A percentile compares a stretch with the other conserved stretches of the same genome.
Conservation (phyloP, 2,113 vertebrate genomes). For the Anolis carolinensis region DNA sequence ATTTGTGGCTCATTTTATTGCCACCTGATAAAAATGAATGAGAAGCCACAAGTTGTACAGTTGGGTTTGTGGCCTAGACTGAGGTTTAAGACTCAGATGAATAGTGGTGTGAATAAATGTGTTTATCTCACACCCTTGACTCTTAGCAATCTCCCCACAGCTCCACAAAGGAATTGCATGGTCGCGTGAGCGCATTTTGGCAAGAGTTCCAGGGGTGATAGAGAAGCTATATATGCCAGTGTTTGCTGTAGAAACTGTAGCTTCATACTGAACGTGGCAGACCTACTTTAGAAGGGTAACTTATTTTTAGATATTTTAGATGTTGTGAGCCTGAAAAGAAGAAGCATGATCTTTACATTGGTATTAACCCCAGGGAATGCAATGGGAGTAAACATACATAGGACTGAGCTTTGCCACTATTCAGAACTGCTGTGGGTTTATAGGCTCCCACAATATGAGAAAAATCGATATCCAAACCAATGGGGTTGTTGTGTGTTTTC, state of each 20-base stretch:
- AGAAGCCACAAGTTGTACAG: neutral
- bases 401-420: neutral
- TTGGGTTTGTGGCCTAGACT: neutral
- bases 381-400: neutral
- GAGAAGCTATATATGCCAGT: neutral
- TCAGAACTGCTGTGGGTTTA: neutral
- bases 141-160: neutral
- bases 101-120: neutral
- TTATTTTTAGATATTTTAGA: constrained; percentile 1
- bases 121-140: neutral
- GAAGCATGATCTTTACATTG: neutral
- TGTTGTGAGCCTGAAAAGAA: neutral
- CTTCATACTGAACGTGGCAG: neutral
- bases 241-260: neutral
- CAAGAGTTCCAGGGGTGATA: neutral
- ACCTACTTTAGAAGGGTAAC: neutral
- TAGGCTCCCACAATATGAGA: neutral
- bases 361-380: neutral
- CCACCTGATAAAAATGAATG: neutral
- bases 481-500: too few species aligned
- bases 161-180: neutral
- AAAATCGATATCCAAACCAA: neutral
- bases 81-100: neutral
- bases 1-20: neutral
- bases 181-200: neutral